Evolutionary conservation across 1,140 invertebrate species (phyloP), one percentile per base, ranked within the genome.

Genomic region (Phenacoccus solenopsis): DNA sequence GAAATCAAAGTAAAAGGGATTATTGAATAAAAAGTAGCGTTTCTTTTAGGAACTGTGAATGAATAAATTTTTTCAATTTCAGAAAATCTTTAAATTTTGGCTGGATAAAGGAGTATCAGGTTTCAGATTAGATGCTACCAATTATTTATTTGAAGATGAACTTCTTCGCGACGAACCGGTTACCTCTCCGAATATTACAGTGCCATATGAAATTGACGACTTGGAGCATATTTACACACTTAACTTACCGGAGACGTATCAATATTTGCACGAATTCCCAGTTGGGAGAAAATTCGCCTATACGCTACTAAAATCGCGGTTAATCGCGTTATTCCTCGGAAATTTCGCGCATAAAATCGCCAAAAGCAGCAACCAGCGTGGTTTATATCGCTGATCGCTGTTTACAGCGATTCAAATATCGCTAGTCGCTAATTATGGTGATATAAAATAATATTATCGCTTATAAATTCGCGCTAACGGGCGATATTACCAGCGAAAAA

Each of bases 71-170:
- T n/a, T n/a, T n/a, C n/a, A n/a, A n/a, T n/a, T 72, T 10, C 22
- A 82, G n/a, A 77, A 82, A 16, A 83, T 81, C 1, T 76, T 84
- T 71, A 75, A 71, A 0, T 85, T 83, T 76, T 90, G 88, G 88
- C 71, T 90, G 0, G 79, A 86, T 12, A 80, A 81, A 73, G 88
- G 88, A 1, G 86, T 86, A 0, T 84, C 86, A 74, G 89, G 88
- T 0, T 90, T 90, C 75, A 79, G 88, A 69, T 80, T 90, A 0
- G 84, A 88, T 72, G 84, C 85, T 69, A 77, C 84, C 4, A 77
- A 79, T 32, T 76, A 78, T 68, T 59, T 85, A 35, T 76, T 80
- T 61, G 84, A 85, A 74, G 76, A 76, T 72, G 72, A 49, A 68
- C 76, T 73, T 28, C 77, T 79, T 5, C 25, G 67, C 0, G 79